phyloP scores from a whole-genome alignment of 2,888 invertebrate genomes.

The Notodonta dromedarius region DNA sequence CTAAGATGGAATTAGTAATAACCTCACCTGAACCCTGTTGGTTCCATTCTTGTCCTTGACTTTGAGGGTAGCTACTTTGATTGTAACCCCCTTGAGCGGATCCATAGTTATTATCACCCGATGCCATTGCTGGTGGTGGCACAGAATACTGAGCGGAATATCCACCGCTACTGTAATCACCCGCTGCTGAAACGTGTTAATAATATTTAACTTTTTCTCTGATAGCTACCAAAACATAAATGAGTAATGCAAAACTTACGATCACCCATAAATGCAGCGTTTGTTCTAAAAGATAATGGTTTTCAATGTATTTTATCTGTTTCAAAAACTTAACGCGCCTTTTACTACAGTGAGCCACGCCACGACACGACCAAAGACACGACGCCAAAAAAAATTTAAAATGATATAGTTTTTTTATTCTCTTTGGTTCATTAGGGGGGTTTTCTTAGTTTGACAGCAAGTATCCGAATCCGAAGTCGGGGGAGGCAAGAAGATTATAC shows the following conservation, averaged over 20 bases:
- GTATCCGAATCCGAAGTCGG: no score
- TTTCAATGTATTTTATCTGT: background rate
- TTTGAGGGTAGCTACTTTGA: conserved; percentile 63
- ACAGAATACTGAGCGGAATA: conserved; percentile 77
- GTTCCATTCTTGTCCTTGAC: conserved; percentile 67
- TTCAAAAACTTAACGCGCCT: background rate
- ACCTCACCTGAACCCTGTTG: conserved; percentile 60
- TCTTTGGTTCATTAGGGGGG: no score
- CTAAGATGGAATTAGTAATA: conserved; percentile 11
- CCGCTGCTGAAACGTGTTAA: conserved; percentile 37
- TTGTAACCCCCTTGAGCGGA: conserved; percentile 63
- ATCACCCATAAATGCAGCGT: conserved; percentile 29
- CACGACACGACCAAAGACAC: conserved; percentile 1
- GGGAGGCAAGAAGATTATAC: no score
- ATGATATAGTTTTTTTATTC: no score
- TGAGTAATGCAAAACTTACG: conserved; percentile 24
- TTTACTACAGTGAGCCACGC: conserved; percentile 1
- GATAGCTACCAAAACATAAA: no score
- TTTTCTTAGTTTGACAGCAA: no score
- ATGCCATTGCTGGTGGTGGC: conserved; percentile 71
- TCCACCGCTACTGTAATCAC: conserved; percentile 71
- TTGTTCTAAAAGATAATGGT: background rate
- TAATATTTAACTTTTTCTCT: background rate
- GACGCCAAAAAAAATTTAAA: no score
- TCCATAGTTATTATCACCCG: conserved; percentile 69